A percentile compares a stretch with the other conserved stretches of the same genome.
phyloP scores from a whole-genome alignment of 2,888 invertebrate species.

The Acanthoscelides obtectus region DNA sequence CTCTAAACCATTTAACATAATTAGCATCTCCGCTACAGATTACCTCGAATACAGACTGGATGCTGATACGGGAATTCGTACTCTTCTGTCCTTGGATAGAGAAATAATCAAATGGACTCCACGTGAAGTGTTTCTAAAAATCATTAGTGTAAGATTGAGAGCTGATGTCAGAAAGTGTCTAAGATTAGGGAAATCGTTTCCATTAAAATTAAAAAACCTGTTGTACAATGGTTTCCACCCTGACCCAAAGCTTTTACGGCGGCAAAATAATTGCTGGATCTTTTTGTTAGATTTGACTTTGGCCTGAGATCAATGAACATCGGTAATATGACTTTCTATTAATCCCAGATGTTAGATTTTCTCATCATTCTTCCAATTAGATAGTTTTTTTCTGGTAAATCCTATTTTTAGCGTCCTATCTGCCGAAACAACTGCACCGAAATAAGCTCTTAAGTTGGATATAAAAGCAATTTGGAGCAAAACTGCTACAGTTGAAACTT shows the following conservation, averaged over 20 bases:
- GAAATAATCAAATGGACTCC: neutral
- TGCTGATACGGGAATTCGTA: neutral
- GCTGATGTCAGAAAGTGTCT: no score
- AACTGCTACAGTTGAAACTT: neutral
- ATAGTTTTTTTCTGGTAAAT: neutral
- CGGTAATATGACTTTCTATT: no score
- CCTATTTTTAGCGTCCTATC: neutral
- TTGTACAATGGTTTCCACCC: no score
- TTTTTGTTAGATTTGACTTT: no score
- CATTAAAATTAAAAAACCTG: no score
- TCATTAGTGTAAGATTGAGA: no score
- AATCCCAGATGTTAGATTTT: no score
- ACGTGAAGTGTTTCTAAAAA: neutral
- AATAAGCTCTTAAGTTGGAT: neutral
- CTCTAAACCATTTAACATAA: constrained; percentile 38
- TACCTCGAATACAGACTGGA: neutral
- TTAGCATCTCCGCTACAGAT: constrained; percentile 19
- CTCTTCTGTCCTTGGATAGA: neutral
- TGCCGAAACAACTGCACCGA: neutral
- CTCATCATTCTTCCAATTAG: no score
- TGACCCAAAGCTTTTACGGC: no score
- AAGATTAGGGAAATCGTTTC: no score
- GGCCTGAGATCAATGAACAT: no score
- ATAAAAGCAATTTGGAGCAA: neutral
- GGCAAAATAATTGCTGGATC: no score